Evolutionary conservation across 1,140 invertebrate species (phyloP), one percentile per base, ranked within the genome.

Genomic region (Diorhabda carinulata): DNA sequence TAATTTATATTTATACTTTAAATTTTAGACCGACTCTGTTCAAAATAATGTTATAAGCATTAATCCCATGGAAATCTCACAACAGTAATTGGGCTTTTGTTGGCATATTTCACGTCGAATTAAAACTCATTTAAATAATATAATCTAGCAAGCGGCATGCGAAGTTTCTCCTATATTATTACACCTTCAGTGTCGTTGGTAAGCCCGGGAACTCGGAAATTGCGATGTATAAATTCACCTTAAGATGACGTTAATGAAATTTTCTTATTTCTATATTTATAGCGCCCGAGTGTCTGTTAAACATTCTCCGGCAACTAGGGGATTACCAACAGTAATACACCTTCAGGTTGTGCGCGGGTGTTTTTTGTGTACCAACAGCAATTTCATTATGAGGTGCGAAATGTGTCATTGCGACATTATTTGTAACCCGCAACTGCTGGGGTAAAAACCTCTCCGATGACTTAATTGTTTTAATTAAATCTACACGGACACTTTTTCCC

Each of bases 171-270:
- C 78, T 78, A 52, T 52, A 79, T 79, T 79, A 79, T 78, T 77
- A 78, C 74, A 75, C 73, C 47, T 66, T 73, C 70, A 74, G 70
- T 77, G 76, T 77, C 75, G 74, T 74, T 70, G 72, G 74, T 75
- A 78, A 78, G 78, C 72, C 74, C 73, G 66, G 68, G 68, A 72
- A 73, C 74, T 75, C 75, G 81, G 81, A 84, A 84, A 83, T 84
- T 83, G 79, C 82, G 66, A 75, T 74, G 76, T 81, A 84, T 84
- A 83, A 84, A 83, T 84, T 83, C 77, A 82, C 82, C 80, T 82
- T 80, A 82, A 82, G 81, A 83, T 82, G 82, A 83, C 82, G 80
- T 83, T 84, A 84, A 84, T 84, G 82, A 84, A 84, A 84, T 83
- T 82, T 83, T 80, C 78, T 80, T 80, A 81, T 81, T 81, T 81